A percentile compares a stretch with the other conserved stretches of the same genome.
phyloP scores from a whole-genome alignment of 2,888 invertebrate genomes.

The Aleiodes leptofemur region DNA sequence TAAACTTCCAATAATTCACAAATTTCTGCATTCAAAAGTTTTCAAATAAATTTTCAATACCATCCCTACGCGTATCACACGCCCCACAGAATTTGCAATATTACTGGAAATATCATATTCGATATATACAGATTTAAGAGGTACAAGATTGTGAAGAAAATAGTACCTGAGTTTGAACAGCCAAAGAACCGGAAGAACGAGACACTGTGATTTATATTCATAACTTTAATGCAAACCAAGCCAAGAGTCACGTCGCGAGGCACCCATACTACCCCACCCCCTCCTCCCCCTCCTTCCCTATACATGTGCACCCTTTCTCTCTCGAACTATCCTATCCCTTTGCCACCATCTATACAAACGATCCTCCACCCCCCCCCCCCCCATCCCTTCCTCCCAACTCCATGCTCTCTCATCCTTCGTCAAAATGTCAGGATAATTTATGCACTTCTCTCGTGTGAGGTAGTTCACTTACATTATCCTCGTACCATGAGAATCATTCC shows the following conservation, averaged over 20 bases:
- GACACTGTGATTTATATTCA: slow-evolving; percentile 70
- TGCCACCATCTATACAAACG: slow-evolving; percentile 42
- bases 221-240: slow-evolving; percentile 70
- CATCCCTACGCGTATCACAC: neutral
- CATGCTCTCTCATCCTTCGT: slow-evolving; percentile 25
- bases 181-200: slow-evolving; percentile 49
- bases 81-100: neutral
- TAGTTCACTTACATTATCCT: slow-evolving; percentile 42
- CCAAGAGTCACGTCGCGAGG: slow-evolving; percentile 67
- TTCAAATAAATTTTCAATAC: slow-evolving; percentile 11
- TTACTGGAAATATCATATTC: slow-evolving; percentile 9
- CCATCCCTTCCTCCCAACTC: neutral
- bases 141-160: slow-evolving; percentile 38
- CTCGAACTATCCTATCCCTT: slow-evolving; percentile 29
- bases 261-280: slow-evolving; percentile 7
- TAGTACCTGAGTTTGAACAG: slow-evolving; percentile 41
- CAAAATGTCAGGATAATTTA: slow-evolving; percentile 36
- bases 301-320: slow-evolving; percentile 20
- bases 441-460: slow-evolving; percentile 37
- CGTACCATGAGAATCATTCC: slow-evolving; percentile 5
- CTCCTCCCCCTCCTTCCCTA: neutral
- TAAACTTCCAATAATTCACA: no score
- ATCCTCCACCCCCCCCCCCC: slow-evolving; percentile 36
- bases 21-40: no score
- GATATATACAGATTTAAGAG: slow-evolving; percentile 21